Base-by-base conservation (phyloP, 2,797 vertebrate genomes). In the Salarias fasciatus region DNA sequence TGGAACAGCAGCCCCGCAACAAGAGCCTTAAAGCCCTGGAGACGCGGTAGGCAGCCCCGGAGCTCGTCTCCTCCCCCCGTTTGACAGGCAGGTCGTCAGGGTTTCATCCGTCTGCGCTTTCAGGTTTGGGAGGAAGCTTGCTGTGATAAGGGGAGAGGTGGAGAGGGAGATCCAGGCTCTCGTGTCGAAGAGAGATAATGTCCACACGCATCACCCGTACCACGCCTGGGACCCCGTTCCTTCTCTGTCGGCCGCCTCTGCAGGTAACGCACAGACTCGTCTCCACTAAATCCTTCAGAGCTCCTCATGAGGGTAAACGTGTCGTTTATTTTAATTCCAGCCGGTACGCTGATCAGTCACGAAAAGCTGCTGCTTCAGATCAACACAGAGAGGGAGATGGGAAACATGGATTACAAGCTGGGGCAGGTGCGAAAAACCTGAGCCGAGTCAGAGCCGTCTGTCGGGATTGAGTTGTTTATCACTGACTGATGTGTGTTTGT, bases 1-100 rank as follows among this genome's bases (percentile, higher is more conserved):
- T 95, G 89, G 98, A 99, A 81, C 98, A 99, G 89, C 98, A 99
- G 70, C 98, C 98, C 0, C 95, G 97, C 53, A 99, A 98, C 90
- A 99, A 99, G 90, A 94, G 95, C 68, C 93, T 99, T 58, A 99
- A 99, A 86, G 95, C 95, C 42, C 91, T 99, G 1, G 97, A 99
- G 72, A 99, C 97, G 46, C 95, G 98, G 97, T 99, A 78, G 15
- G n/a, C n/a, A n/a, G n/a, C 11, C 24, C 15, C 12, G 24, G 15
- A 30, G 18, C 8, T 33, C 35, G 33, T 53, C 6, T 40, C 0
- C 48, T 29, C 5, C 41, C n/a, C n/a, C 24, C 11, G 0, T 31
- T 30, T 18, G 5, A 1, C 3, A 45, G 33, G 33, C 18, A 46
- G 52, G n/a, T 18, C 30, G 29, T 11, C 13, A 43, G 15, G 11